Evolutionary conservation across 2,888 invertebrate species (phyloP), one percentile per base, ranked within the genome.

Genomic region (Megalurothrips usitatus): DNA sequence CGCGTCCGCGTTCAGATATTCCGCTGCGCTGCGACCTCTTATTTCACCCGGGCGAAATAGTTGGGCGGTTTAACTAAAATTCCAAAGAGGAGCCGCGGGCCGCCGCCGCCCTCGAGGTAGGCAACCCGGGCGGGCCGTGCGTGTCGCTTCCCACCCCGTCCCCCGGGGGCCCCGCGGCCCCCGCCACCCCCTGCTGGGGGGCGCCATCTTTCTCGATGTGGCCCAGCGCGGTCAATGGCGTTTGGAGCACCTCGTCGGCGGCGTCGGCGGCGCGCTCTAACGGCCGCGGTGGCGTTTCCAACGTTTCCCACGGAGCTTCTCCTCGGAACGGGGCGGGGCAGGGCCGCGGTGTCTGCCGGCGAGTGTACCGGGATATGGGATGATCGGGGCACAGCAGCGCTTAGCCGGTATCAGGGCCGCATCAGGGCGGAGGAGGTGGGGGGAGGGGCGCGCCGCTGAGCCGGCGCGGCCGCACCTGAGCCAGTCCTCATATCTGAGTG

Each of bases 311-410:
- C 3, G 6, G 34, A 43, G 34, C 34, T 43, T 43, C 34, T 43
- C 34, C 34, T 43, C 83, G 82, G 82, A 80, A 82, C 82, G 80
- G 80, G 81, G 49, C 49, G 49, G 49, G 49, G 49, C 49, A 14
- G 49, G 49, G 49, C 49, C 19, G 14, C 6, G 58, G 6, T 58
- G 58, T 43, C 6, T 43, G 34, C 34, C 6, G 34, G 34, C 34
- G 34, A 43, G 34, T 43, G 34, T 43, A 43, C 34, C 34, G 34
- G 34, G 34, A n/a, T n/a, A 26, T 6, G 34, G 34, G 34, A n/a
- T n/a, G 68, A 12, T n/a, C 68, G 26, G 68, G 26, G 26, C 68
- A 26, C 26, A 26, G 68, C 26, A 26, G 68, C 68, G 68, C 68
- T 75, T 75, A 75, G 26, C 68, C 12, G 11, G 23, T 75, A 75